Conservation (phyloP, 1,140 invertebrate species). For the Reticulitermes speratus region DNA sequence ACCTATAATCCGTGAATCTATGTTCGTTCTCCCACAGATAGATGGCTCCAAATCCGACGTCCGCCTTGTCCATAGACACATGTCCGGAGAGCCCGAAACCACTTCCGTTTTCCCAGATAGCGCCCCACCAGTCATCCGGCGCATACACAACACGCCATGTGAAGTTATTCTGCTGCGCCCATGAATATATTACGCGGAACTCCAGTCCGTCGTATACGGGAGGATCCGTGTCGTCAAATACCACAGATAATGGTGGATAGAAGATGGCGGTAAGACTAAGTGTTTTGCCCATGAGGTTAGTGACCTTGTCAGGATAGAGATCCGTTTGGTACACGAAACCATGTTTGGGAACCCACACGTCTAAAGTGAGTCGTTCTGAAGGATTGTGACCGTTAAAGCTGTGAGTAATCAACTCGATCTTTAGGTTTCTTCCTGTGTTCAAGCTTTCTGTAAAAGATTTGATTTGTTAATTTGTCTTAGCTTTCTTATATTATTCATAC, state of each 20-base stretch:
- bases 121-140: neutral
- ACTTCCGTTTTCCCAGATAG: neutral
- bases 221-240: neutral
- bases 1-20: neutral
- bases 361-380: neutral
- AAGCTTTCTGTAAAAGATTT: neutral
- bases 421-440: neutral
- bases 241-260: neutral
- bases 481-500: too few species aligned
- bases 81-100: neutral
- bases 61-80: neutral
- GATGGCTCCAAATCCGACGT: neutral
- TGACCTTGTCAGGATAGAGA: neutral
- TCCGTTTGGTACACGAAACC: neutral
- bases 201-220: neutral
- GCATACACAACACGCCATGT: neutral
- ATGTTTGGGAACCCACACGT: neutral
- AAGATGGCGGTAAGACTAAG: neutral
- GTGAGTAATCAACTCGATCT: neutral
- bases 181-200: neutral
- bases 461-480: too few species aligned
- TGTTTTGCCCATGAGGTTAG: neutral
- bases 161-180: neutral
- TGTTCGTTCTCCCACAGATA: slow-evolving; percentile 7
- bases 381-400: neutral